Percentiles rank a stretch among this genome's conserved stretches.
phyloP scores from a whole-genome alignment of 2,888 invertebrate species.

The Clivina fossor region DNA sequence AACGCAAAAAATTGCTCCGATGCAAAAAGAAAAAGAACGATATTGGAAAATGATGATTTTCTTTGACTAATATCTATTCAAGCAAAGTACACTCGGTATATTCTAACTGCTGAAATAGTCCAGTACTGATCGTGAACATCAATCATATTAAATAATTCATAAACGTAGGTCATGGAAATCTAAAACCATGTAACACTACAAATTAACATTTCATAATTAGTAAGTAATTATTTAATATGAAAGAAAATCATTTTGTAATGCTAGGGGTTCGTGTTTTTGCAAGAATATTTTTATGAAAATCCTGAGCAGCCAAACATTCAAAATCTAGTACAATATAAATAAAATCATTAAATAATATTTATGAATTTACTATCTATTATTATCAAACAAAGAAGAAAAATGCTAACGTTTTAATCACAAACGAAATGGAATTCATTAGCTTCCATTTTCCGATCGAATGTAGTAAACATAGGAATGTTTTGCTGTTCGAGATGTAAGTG shows the following conservation, averaged over 20 bases:
- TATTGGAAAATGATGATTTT: conserved; percentile 5
- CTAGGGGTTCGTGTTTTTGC: conserved; percentile 25
- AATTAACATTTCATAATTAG: too few species aligned
- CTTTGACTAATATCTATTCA: conserved; percentile 26
- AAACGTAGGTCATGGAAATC: too few species aligned
- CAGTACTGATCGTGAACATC: conserved; percentile 14
- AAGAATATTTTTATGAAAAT: conserved; percentile 15
- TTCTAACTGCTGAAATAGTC: conserved; percentile 32
- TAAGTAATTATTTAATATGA: conserved; percentile 26
- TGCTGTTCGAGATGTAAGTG: conserved; percentile 24
- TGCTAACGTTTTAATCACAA: too few species aligned
- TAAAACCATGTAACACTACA: too few species aligned
- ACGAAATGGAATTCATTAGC: too few species aligned
- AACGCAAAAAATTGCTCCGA: conserved; percentile 32
- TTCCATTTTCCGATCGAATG: too few species aligned
- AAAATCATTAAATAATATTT: background rate
- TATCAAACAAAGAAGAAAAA: too few species aligned
- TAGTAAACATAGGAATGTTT: too few species aligned
- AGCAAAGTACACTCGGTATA: conserved; percentile 24
- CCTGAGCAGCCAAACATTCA: conserved; percentile 24
- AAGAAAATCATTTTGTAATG: conserved; percentile 1
- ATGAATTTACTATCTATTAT: too few species aligned
- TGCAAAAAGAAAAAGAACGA: conserved; percentile 25
- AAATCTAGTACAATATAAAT: background rate
- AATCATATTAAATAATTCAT: conserved; percentile 24